Evolutionary conservation across 2,888 invertebrate species (phyloP).

Genomic region (Conops quadrifasciatus): DNA sequence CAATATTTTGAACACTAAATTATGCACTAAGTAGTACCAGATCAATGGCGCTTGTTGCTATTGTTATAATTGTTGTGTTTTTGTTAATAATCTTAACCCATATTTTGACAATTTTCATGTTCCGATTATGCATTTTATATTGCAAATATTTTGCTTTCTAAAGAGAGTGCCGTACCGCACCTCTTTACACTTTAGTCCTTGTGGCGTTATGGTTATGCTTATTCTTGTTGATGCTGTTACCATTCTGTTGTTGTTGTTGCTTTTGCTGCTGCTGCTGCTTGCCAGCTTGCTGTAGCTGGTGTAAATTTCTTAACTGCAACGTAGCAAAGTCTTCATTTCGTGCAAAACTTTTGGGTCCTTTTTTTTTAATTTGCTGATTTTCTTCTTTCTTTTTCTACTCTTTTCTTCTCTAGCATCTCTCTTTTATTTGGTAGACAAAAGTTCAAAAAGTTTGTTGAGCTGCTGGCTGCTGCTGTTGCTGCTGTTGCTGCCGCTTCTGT

Average conservation of each 20-base stretch:
- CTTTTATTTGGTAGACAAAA: slow-evolving; percentile 21
- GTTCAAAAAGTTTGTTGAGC: slow-evolving; percentile 22
- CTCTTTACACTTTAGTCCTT: too few species aligned
- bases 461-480: too few species aligned
- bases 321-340: slow-evolving; percentile 28
- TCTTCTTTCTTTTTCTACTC: background rate
- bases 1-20: too few species aligned
- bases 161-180: too few species aligned
- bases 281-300: slow-evolving; percentile 31
- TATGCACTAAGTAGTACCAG: too few species aligned
- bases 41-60: too few species aligned
- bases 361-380: background rate
- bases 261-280: slow-evolving; percentile 15
- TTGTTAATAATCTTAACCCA: too few species aligned
- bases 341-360: slow-evolving; percentile 13
- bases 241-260: slow-evolving; percentile 17
- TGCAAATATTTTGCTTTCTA: too few species aligned
- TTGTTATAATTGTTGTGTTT: too few species aligned
- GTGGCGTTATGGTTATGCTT: too few species aligned
- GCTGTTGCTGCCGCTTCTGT: slow-evolving; percentile 24
- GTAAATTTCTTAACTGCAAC: slow-evolving; percentile 40
- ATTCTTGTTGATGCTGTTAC: slow-evolving; percentile 17
- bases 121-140: too few species aligned
- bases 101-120: too few species aligned
- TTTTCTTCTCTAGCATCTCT: background rate